A percentile compares a stretch with the other conserved stretches of the same genome.
phyloP scores from a whole-genome alignment of 2,113 vertebrate genomes.

The Epinephelus fuscoguttatus region DNA sequence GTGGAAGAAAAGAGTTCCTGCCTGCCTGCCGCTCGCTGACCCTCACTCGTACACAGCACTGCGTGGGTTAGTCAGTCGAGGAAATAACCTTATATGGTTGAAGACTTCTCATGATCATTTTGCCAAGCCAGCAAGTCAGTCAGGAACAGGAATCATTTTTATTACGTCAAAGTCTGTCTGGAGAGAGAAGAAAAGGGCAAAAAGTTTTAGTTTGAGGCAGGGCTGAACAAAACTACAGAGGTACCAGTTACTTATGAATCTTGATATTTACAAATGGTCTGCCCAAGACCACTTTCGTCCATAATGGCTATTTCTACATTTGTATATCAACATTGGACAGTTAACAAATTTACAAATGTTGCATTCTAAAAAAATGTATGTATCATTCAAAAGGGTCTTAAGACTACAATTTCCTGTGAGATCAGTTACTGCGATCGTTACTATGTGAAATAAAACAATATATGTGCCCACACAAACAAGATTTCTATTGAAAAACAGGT shows the following conservation, averaged over 20 bases:
- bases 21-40: constrained; percentile 65
- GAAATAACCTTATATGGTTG: constrained; percentile 58
- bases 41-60: constrained; percentile 41
- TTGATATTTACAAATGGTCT: neutral
- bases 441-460: neutral
- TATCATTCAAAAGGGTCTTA: neutral
- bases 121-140: constrained; percentile 1
- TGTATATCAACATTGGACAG: neutral
- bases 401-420: neutral
- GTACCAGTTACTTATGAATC: neutral
- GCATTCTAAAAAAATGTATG: too few species aligned
- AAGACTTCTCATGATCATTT: constrained; percentile 13
- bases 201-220: neutral
- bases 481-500: neutral
- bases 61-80: constrained; percentile 28
- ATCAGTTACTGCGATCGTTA: neutral
- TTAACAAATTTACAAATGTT: too few species aligned
- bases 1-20: constrained; percentile 51
- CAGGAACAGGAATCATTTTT: neutral
- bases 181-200: neutral
- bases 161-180: constrained; percentile 1
- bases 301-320: neutral
- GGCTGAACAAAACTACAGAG: neutral
- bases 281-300: too few species aligned
- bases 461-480: neutral